Evolutionary conservation across 2,113 vertebrate species (phyloP).

Genomic region (Peromyscus polionotus): DNA sequence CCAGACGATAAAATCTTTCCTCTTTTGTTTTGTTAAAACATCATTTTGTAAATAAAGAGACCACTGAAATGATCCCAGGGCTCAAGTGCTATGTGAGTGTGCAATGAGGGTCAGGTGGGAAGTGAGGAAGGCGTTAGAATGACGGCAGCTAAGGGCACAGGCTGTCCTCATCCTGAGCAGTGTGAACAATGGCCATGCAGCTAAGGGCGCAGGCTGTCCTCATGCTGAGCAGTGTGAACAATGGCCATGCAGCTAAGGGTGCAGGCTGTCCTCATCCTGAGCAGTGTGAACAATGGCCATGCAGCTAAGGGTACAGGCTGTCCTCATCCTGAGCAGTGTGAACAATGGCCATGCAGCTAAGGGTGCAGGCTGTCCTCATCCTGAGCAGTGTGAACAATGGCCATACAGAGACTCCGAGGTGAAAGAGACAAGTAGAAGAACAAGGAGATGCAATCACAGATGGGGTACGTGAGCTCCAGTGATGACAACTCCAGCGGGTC

Average conservation of each 20-base stretch:
- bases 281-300: background rate
- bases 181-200: background rate
- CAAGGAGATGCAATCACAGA: background rate
- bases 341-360: background rate
- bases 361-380: background rate
- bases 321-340: background rate
- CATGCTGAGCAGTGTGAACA: background rate
- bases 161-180: background rate
- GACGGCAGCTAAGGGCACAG: background rate
- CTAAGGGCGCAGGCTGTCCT: background rate
- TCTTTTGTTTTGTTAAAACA: background rate
- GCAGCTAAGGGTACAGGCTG: background rate
- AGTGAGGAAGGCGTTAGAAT: background rate
- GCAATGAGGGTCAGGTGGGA: background rate
- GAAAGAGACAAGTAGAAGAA: background rate
- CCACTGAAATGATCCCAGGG: background rate
- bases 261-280: background rate
- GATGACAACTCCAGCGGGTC: background rate
- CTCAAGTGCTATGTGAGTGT: background rate
- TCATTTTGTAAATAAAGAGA: constrained; percentile 8
- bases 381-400: background rate
- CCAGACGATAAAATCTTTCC: background rate
- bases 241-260: background rate
- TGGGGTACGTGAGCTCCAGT: background rate
- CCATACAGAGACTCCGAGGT: background rate